A percentile compares a stretch with the other conserved stretches of the same genome.
Evolutionary conservation across 2,888 invertebrate genomes (phyloP).

Genomic region (Synanthedon andrenaeformis): DNA sequence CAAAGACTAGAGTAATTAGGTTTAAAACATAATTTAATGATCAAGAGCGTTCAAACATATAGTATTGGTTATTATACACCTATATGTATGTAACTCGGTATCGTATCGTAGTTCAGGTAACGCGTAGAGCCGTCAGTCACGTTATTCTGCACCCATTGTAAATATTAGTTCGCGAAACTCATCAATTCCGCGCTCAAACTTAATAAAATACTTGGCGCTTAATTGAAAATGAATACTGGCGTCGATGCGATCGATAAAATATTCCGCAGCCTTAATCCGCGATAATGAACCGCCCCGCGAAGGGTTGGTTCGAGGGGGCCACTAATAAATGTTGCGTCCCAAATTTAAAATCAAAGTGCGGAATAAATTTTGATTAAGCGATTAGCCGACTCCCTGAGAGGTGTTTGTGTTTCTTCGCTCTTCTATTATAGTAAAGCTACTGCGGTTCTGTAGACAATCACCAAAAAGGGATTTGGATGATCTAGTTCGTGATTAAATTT

Average conservation of each 20-base stretch:
- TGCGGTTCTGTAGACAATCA: slow-evolving; percentile 15
- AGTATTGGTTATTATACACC: too few relatives aligned
- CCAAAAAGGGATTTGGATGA: slow-evolving; percentile 12
- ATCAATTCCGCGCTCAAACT: slow-evolving; percentile 68
- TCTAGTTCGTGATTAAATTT: slow-evolving; percentile 11
- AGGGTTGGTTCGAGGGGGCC: slow-evolving; percentile 62
- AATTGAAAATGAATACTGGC: slow-evolving; percentile 70
- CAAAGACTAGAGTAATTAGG: too few relatives aligned
- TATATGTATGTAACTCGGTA: too few relatives aligned
- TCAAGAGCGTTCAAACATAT: too few relatives aligned
- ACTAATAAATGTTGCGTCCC: slow-evolving; percentile 69
- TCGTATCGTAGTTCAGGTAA: slow-evolving; percentile 17
- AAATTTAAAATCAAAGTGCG: slow-evolving; percentile 71
- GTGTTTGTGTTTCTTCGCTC: slow-evolving; percentile 56
- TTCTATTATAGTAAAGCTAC: slow-evolving; percentile 32
- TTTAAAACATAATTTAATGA: too few relatives aligned
- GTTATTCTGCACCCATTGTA: slow-evolving; percentile 52
- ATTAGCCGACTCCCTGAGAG: slow-evolving; percentile 52
- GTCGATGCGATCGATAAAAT: slow-evolving; percentile 65
- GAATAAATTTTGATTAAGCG: slow-evolving; percentile 72
- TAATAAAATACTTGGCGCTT: slow-evolving; percentile 71
- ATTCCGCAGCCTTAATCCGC: slow-evolving; percentile 69
- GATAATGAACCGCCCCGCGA: slow-evolving; percentile 65
- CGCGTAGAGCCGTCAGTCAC: slow-evolving; percentile 25
- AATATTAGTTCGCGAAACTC: slow-evolving; percentile 70